Conservation (phyloP, 2,113 vertebrate genomes). For the Oostethus manadensis region DNA sequence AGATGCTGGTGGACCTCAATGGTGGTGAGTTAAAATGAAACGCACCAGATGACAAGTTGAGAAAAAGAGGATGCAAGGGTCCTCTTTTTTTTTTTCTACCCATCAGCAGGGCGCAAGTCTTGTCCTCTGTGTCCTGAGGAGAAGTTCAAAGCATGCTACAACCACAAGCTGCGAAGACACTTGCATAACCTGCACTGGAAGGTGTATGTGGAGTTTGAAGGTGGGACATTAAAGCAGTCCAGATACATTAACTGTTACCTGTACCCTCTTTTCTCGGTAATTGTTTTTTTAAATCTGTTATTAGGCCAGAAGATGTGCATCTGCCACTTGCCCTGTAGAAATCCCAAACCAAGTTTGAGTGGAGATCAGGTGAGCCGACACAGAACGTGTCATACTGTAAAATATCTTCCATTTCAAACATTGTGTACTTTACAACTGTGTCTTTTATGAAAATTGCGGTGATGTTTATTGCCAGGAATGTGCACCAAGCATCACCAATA, state of each 20-base stretch:
- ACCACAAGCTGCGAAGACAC: slow-evolving; percentile 86
- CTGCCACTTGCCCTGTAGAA: slow-evolving; percentile 87
- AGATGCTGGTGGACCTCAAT: slow-evolving; percentile 78
- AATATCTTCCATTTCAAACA: no score
- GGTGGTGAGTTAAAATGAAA: slow-evolving; percentile 63
- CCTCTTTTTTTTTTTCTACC: background rate
- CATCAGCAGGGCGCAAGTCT: slow-evolving; percentile 79
- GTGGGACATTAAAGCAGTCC: slow-evolving; percentile 55
- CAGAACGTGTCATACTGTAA: background rate
- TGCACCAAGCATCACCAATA: no score
- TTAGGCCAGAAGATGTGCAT: slow-evolving; percentile 95
- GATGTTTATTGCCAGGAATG: no score
- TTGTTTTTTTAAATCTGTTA: background rate
- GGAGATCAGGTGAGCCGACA: slow-evolving; percentile 75
- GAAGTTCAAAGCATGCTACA: slow-evolving; percentile 87
- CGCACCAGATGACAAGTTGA: no score
- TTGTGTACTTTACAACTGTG: no score
- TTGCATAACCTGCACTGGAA: slow-evolving; percentile 98
- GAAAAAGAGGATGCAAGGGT: background rate
- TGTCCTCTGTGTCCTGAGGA: slow-evolving; percentile 93
- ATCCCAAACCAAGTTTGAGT: slow-evolving; percentile 75
- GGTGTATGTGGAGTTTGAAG: slow-evolving; percentile 94
- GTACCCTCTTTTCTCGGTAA: background rate
- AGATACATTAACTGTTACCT: no score
- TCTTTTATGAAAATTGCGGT: no score